phyloP scores from a whole-genome alignment of 1,140 invertebrate species.

The Drosophila sturtevanti region DNA sequence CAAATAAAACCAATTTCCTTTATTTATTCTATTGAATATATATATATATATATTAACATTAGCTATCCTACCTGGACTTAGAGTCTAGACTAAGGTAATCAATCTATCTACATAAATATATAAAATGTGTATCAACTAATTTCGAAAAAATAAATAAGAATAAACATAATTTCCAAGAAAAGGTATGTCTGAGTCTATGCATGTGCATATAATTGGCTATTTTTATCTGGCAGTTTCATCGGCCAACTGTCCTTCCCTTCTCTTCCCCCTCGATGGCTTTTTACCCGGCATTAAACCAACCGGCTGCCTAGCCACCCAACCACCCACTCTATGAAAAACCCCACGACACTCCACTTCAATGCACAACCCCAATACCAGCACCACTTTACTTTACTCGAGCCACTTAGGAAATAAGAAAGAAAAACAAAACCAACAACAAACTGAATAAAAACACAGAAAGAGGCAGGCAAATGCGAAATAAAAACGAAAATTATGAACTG shows the following conservation, averaged over 20 bases:
- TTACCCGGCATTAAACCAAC: neutral
- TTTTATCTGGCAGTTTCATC: constrained; percentile 3
- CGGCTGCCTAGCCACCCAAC: neutral
- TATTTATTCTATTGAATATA: too few species aligned
- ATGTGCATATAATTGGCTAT: constrained; percentile 9
- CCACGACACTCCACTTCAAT: neutral
- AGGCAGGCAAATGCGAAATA: constrained; percentile 72
- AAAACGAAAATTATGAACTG: constrained; percentile 82
- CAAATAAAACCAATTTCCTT: too few species aligned
- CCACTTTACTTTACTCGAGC: constrained; percentile 33
- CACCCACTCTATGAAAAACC: constrained; percentile 6
- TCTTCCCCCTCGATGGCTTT: neutral
- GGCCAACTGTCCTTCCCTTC: neutral
- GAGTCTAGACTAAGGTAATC: neutral
- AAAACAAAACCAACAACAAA: constrained; percentile 8
- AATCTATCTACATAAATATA: neutral
- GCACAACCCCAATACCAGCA: too few species aligned
- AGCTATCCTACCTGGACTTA: neutral
- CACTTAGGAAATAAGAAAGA: constrained; percentile 40
- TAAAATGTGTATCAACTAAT: too few species aligned
- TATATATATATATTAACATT: neutral
- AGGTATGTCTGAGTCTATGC: neutral
- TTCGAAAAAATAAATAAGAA: neutral
- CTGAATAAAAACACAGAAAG: constrained; percentile 31
- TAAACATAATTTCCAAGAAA: neutral